A percentile compares a stretch with the other conserved stretches of the same genome.
phyloP scores from a whole-genome alignment of 2,113 vertebrate genomes.

The Taxidea taxus region DNA sequence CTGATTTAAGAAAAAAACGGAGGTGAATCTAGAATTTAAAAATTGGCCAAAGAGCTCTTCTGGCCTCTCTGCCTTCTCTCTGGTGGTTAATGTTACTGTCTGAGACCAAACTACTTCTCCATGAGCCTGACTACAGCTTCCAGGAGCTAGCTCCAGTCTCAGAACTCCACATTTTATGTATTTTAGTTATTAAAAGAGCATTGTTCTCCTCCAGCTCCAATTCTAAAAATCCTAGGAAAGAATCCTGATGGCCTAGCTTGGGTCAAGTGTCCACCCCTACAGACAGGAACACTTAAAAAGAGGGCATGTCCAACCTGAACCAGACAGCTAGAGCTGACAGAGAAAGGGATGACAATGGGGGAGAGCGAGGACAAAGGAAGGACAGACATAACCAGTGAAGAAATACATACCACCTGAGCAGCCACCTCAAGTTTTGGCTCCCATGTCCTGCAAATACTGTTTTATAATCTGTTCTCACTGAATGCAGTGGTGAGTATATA shows the following conservation, averaged over 20 bases:
- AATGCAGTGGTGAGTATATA: background rate
- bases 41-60: background rate
- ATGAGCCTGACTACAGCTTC: background rate
- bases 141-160: background rate
- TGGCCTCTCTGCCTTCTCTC: background rate
- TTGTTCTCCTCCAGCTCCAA: background rate
- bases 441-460: background rate
- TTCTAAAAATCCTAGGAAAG: background rate
- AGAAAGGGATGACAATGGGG: too few relatives aligned
- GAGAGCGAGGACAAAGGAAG: too few relatives aligned
- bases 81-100: background rate
- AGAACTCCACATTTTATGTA: background rate
- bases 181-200: background rate
- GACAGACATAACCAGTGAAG: background rate
- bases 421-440: background rate
- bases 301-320: background rate
- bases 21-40: background rate
- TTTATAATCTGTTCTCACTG: background rate
- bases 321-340: background rate
- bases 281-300: background rate
- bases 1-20: background rate
- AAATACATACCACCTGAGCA: rapidly evolving
- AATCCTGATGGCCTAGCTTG: background rate
- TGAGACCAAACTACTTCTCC: background rate
- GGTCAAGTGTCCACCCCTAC: background rate